These are phyloP conservation scores for Centruroides sculpturatus DNA, from an alignment of 1,140 invertebrate species.

Conservation along the genomic window DNA sequence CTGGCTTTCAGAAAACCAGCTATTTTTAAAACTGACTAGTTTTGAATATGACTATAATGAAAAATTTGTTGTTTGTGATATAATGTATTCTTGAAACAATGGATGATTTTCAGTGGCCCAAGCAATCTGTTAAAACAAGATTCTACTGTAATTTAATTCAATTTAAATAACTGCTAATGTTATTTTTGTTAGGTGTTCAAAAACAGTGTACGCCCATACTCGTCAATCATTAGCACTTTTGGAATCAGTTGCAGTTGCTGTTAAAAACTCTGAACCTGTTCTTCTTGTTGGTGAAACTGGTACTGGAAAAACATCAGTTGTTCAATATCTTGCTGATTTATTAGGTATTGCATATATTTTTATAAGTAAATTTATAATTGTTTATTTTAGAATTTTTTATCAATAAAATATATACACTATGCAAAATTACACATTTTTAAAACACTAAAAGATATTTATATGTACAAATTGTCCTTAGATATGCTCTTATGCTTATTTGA, in stretches of 20 bases:
- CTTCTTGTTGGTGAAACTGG: constrained; percentile 96
- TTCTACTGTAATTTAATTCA: no score
- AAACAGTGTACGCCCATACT: constrained; percentile 25
- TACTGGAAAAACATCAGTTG: constrained; percentile 91
- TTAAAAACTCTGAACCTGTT: constrained; percentile 73
- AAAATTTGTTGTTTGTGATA: constrained; percentile 1
- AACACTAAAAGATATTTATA: no score
- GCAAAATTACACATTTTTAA: no score
- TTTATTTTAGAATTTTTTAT: not conserved
- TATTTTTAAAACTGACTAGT: no score
- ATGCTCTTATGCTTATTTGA: no score
- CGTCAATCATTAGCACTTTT: constrained; percentile 59
- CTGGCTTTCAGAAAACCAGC: not conserved
- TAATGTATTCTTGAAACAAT: not conserved
- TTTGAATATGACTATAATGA: not conserved
- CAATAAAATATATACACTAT: not conserved
- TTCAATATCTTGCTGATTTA: constrained; percentile 79
- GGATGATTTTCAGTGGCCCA: no score
- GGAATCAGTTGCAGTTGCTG: constrained; percentile 70
- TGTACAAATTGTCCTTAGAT: no score
- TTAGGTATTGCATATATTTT: constrained; percentile 27
- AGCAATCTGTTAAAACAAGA: no score
- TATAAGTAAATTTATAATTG: not conserved
- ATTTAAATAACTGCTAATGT: not conserved
- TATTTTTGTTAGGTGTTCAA: not conserved